Evolutionary conservation across 2,888 invertebrate species (phyloP).

Genomic region (Pemphredon lugubris): DNA sequence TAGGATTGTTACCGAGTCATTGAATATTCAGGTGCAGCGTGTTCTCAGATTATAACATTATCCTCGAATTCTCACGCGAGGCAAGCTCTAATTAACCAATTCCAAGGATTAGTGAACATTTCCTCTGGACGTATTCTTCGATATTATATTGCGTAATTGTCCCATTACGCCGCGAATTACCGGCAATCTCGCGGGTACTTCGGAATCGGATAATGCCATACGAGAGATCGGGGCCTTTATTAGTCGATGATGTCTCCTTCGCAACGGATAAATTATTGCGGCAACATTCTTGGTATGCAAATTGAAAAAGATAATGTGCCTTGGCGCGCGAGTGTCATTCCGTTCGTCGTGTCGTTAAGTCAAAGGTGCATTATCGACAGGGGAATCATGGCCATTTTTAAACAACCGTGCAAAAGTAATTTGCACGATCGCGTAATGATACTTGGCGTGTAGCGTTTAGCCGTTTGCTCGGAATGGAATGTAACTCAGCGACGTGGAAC

Average conservation of each 20-base stretch:
- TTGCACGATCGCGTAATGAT: slow-evolving; percentile 37
- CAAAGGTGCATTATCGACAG: slow-evolving; percentile 44
- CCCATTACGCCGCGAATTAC: slow-evolving; percentile 48
- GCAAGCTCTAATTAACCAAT: slow-evolving; percentile 19
- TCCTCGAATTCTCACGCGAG: not conserved
- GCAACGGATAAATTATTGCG: slow-evolving; percentile 32
- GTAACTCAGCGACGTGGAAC: slow-evolving; percentile 9
- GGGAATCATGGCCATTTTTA: slow-evolving; percentile 52
- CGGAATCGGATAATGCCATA: slow-evolving; percentile 43
- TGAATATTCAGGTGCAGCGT: too few relatives aligned
- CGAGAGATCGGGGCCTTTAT: slow-evolving; percentile 19
- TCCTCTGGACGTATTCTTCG: slow-evolving; percentile 11
- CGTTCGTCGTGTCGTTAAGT: slow-evolving; percentile 39
- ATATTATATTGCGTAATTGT: slow-evolving; percentile 27
- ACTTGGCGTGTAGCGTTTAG: not conserved
- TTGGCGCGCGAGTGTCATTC: slow-evolving; percentile 34
- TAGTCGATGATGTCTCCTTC: slow-evolving; percentile 27
- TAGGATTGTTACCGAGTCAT: too few relatives aligned
- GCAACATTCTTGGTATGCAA: slow-evolving; percentile 57
- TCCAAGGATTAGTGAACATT: slow-evolving; percentile 23
- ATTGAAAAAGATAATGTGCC: slow-evolving; percentile 44
- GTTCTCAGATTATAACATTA: not conserved
- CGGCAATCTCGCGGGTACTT: slow-evolving; percentile 32
- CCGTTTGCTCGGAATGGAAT: slow-evolving; percentile 24
- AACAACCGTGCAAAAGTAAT: slow-evolving; percentile 49